Percentiles rank a stretch among this genome's conserved stretches.
Conservation (phyloP, 1,140 invertebrate species). For the Ostrea denselamellosa region DNA sequence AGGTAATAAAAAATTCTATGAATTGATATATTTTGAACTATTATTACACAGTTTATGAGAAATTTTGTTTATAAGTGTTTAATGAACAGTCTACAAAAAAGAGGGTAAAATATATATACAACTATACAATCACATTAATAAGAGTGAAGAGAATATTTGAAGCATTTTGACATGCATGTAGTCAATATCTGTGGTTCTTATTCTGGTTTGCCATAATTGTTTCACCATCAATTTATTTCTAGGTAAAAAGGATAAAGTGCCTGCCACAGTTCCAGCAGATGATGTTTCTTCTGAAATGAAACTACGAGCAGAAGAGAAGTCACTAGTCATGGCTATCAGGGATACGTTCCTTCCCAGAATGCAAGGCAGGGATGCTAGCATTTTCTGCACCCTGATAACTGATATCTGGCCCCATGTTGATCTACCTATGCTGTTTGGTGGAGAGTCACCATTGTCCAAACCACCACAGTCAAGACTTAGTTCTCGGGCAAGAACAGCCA, state of each 20-base stretch:
- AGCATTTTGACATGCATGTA: not conserved
- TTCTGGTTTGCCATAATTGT: not conserved
- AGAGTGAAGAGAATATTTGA: too few species aligned
- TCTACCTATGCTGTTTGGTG: constrained; percentile 71
- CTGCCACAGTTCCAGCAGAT: not conserved
- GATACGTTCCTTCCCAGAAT: constrained; percentile 75
- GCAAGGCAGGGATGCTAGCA: constrained; percentile 69
- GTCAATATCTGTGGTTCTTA: not conserved
- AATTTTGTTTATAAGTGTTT: too few species aligned
- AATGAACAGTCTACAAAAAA: too few species aligned
- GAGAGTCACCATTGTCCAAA: constrained; percentile 61
- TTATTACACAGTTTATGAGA: too few species aligned
- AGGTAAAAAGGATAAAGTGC: not conserved
- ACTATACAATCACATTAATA: too few species aligned
- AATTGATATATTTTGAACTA: too few species aligned
- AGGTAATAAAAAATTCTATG: too few species aligned
- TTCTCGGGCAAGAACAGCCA: constrained; percentile 61
- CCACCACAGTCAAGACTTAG: constrained; percentile 61
- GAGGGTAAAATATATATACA: too few species aligned
- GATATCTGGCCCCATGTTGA: constrained; percentile 75
- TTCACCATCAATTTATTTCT: not conserved
- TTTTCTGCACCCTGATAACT: constrained; percentile 71
- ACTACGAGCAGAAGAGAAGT: constrained; percentile 68
- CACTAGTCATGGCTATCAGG: constrained; percentile 72
- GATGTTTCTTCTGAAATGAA: constrained; percentile 40